A percentile compares a stretch with the other conserved stretches of the same genome.
These are phyloP conservation scores for Mus pahari DNA, from an alignment of 2,113 vertebrate genomes.

Conservation along the genomic window DNA sequence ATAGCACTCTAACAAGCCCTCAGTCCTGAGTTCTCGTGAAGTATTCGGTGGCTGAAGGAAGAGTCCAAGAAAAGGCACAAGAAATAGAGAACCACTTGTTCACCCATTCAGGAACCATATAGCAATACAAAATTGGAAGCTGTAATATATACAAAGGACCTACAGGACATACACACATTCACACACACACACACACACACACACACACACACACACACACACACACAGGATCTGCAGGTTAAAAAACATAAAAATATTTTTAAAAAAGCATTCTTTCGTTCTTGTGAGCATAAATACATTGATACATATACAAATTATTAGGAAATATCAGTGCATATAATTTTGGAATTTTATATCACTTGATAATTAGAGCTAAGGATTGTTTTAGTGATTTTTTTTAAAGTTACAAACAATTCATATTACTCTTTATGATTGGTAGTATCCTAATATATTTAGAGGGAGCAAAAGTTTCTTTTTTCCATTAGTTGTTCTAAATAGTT, in stretches of 20 bases:
- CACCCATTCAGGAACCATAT: neutral
- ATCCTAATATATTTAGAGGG: neutral
- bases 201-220: too few species aligned
- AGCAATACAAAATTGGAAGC: neutral
- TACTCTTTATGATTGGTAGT: neutral
- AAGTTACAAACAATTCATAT: neutral
- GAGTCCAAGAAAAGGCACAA: neutral
- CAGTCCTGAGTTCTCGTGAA: neutral
- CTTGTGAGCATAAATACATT: neutral
- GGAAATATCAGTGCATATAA: neutral
- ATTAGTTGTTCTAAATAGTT: neutral
- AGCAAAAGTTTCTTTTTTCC: neutral
- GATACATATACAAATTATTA: neutral
- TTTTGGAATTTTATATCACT: conserved; percentile 23
- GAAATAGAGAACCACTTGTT: neutral
- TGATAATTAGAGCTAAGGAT: conserved; percentile 17
- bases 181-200: too few species aligned
- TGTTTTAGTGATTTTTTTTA: neutral
- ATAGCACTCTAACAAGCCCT: too few species aligned
- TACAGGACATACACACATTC: neutral
- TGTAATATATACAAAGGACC: neutral
- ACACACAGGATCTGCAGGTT: neutral
- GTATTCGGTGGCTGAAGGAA: neutral
- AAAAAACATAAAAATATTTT: neutral
- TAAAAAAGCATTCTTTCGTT: neutral